Percentiles rank a stretch among this genome's conserved stretches.
phyloP scores from a whole-genome alignment of 2,113 vertebrate genomes.

The Morone chrysops region DNA sequence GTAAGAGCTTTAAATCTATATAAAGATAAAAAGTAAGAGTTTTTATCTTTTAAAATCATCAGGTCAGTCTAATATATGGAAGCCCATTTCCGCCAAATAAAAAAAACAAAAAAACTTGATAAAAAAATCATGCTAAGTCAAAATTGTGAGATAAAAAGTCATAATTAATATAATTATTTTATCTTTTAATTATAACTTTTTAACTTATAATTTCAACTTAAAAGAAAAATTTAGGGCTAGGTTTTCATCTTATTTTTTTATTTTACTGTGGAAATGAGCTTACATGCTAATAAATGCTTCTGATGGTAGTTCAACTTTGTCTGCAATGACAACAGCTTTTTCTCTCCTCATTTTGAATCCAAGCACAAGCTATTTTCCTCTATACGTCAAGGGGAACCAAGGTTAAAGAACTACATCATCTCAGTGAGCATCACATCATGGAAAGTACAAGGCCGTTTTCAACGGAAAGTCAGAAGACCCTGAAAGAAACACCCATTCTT shows the following conservation, averaged over 20 bases:
- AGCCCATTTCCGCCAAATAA: no score
- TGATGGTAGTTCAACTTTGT: slow-evolving; percentile 3
- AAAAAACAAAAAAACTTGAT: no score
- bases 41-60: neutral
- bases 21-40: neutral
- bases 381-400: neutral
- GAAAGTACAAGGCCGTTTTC: slow-evolving; percentile 49
- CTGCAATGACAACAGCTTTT: neutral
- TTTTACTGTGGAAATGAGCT: no score
- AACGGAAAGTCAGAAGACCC: slow-evolving; percentile 36
- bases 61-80: neutral
- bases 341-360: slow-evolving; percentile 9
- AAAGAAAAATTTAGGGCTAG: no score
- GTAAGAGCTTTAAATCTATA: neutral
- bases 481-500: slow-evolving; percentile 59
- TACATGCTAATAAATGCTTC: neutral
- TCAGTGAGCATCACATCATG: slow-evolving; percentile 58
- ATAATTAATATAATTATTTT: no score
- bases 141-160: no score
- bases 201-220: no score
- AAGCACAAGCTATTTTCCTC: neutral
- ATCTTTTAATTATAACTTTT: no score
- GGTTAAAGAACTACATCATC: slow-evolving; percentile 39
- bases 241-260: no score
- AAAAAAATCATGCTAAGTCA: no score